phyloP scores from a whole-genome alignment of 2,113 vertebrate genomes.

The Aldabrachelys gigantea region DNA sequence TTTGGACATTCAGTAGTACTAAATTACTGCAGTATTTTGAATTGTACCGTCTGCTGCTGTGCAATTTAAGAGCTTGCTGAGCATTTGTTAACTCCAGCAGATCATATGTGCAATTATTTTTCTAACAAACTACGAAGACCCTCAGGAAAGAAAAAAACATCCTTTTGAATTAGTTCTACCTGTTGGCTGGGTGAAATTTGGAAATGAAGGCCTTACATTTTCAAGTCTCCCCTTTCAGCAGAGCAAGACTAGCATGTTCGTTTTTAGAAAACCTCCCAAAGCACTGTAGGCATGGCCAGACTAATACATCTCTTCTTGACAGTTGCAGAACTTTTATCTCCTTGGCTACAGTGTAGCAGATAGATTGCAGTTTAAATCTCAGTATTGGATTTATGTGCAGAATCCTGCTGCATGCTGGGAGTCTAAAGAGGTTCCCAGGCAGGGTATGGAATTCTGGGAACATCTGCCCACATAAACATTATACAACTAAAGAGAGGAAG shows the following conservation, averaged over 20 bases:
- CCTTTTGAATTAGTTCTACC: conserved; percentile 50
- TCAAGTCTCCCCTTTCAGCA: conserved; percentile 31
- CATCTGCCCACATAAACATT: conserved; percentile 57
- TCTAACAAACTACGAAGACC: conserved; percentile 29
- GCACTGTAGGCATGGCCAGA: conserved; percentile 58
- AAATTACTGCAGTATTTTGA: neutral
- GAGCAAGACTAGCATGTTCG: conserved; percentile 43
- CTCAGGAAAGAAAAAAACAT: conserved; percentile 26
- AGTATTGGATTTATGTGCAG: conserved; percentile 40
- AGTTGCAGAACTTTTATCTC: conserved; percentile 64
- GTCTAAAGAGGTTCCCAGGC: conserved; percentile 65
- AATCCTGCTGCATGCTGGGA: conserved; percentile 66
- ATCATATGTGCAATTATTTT: conserved; percentile 61
- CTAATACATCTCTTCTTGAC: conserved; percentile 65
- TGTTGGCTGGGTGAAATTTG: conserved; percentile 41
- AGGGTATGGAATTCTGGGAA: conserved; percentile 62
- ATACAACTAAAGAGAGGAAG: conserved; percentile 30
- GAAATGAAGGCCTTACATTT: conserved; percentile 49
- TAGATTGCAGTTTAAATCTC: conserved; percentile 58
- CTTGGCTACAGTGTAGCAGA: conserved; percentile 56
- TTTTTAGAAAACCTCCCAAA: conserved; percentile 65
- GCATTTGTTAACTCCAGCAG: conserved; percentile 64
- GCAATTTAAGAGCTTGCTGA: conserved; percentile 51
- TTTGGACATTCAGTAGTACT: conserved; percentile 5
- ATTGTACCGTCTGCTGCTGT: conserved; percentile 20